Base-by-base conservation (phyloP, 2,797 vertebrate genomes). In the Adrianichthys oophorus region DNA sequence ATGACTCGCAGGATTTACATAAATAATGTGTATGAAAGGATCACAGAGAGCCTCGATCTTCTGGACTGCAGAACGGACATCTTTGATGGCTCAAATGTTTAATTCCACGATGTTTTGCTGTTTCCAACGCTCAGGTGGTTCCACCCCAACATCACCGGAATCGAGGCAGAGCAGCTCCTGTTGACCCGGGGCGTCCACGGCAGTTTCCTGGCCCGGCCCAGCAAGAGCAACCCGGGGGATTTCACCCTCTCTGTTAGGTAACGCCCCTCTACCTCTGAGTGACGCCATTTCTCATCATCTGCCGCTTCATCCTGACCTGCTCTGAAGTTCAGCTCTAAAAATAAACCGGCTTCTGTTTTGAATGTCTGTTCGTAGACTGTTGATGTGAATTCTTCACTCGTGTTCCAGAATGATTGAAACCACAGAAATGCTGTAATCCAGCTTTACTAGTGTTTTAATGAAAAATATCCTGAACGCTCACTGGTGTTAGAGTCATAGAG, bases 191-290 rank as follows among this genome's bases (percentile, higher is more conserved):
- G 95, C 1, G 92, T 92, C 79, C 94, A 95, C 59, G 93, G 96
- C 66, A 95, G 94, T 83, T 96, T 95, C 85, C 80, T 96, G 85
- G 94, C 93, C 40, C 90, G 95, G 18, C 94, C 95, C n/a, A 96
- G 95, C 74, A 95, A 94, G 85, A 96, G 95, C 88, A 95, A 95
- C 58, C 95, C 94, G 0, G 94, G 95, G 43, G 94, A 96, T 60
- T 96, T 96, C 84, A 95, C 94, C 1, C 92, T 95, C 37, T 97
- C 95, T 0, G 94, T 95, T 84, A 93, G 94, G 94, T 94, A 81
- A 32, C 42, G 12, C 42, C 44, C 47, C 4, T 17, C 16, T 12
- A 4, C 3, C 4, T 12, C 7, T 6, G 1, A 2, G 46, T 42
- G 10, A 12, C 32, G 32, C 8, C 49, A 14, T 56, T n/a, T 10